Evolutionary conservation across 2,797 vertebrate species (phyloP), one percentile per base, ranked within the genome.

Genomic region (Bradypodion pumilum): DNA sequence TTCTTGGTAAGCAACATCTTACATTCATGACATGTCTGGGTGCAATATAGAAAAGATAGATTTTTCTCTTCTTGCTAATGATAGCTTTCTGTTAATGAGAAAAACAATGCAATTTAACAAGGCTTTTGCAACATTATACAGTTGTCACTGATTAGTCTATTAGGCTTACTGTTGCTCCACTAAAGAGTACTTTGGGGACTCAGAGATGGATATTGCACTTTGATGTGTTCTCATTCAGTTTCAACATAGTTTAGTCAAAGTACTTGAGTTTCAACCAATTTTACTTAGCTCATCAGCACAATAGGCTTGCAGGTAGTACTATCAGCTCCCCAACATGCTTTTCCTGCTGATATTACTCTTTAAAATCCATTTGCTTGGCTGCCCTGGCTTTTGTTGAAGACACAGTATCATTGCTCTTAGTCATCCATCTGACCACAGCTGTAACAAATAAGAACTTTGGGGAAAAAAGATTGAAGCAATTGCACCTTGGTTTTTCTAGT

Each of bases 211-310:
- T 6, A 63, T 8, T 79, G 60, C 21, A n/a, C 52, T 76, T 62
- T 77, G 63, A 83, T 76, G 35, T 52, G 42, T 52, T 75, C 40
- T 70, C 35, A 29, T 81, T 70, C 65, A 81, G 65, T 81, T 81
- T 74, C 65, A 70, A 77, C 56, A 27, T 40, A n/a, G 52, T 70
- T 73, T 86, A 88, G 88, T 90, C 81, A 88, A 70, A n/a, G 52
- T 77, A 81, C 52, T 81, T 69, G 40, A 76, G 42, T 81, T 40
- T 81, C 56, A 77, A 42, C 66, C 65, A 72, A 70, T 85, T 60
- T 77, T 83, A 78, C 70, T 85, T 85, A 37, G 65, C 76, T 85
- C 74, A 81, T 76, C 78, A 85, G 32, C 5, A 70, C 76, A 81
- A 81, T 74, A 40, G n/a, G 74, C 63, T 81, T 77, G 79, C 62